A percentile compares a stretch with the other conserved stretches of the same genome.
Conservation (phyloP, 2,888 invertebrate genomes). For the Acanthopleura granulata region DNA sequence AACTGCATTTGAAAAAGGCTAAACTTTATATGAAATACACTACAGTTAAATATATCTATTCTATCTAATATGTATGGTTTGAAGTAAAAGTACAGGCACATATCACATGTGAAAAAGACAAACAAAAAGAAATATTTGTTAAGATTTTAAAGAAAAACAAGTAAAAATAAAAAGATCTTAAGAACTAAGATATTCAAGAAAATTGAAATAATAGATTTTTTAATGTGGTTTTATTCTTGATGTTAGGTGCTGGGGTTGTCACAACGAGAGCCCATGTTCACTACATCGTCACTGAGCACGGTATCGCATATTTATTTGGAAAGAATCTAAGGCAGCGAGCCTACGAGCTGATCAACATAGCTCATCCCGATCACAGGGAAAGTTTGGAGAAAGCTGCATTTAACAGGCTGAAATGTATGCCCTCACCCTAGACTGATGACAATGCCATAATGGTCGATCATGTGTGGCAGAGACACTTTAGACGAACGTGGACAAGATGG, state of each 20-base stretch:
- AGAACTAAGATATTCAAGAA: too few species aligned
- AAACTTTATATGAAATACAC: too few species aligned
- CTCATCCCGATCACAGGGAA: conserved; percentile 88
- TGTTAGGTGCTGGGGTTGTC: conserved; percentile 91
- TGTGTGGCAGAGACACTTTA: too few species aligned
- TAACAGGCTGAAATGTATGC: conserved; percentile 75
- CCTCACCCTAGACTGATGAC: conserved; percentile 53
- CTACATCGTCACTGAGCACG: conserved; percentile 93
- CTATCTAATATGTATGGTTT: too few species aligned
- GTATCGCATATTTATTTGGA: conserved; percentile 90
- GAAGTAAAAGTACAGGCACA: too few species aligned
- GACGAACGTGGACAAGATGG: too few species aligned
- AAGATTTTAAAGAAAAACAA: too few species aligned
- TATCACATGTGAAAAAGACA: too few species aligned
- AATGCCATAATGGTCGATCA: neutral
- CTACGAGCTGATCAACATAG: conserved; percentile 87
- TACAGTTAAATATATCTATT: too few species aligned
- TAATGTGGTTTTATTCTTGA: neutral
- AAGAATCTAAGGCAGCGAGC: conserved; percentile 90
- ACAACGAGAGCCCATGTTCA: conserved; percentile 92
- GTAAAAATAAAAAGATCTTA: too few species aligned
- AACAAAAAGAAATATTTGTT: too few species aligned
- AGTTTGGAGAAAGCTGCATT: conserved; percentile 88
- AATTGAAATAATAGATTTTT: neutral
- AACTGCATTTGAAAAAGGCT: too few species aligned